A percentile compares a stretch with the other conserved stretches of the same genome.
Evolutionary conservation across 2,888 invertebrate species (phyloP).

Genomic region (Ophraella communa): DNA sequence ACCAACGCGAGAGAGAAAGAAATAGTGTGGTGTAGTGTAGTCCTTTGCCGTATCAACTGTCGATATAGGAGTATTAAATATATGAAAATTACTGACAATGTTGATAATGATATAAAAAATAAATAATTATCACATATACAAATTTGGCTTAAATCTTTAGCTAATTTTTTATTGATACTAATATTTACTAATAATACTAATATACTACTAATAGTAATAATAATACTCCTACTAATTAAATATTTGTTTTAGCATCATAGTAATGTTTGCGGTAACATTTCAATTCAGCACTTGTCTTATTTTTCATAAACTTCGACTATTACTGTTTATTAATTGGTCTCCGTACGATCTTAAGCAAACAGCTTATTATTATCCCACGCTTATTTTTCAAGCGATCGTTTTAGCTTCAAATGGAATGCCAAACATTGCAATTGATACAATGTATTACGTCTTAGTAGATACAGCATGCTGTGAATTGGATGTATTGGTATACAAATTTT

Average conservation of each 20-base stretch:
- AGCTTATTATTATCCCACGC: neutral
- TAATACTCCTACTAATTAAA: no score
- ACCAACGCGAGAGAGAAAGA: no score
- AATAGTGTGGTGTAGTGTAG: no score
- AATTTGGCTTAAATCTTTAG: no score
- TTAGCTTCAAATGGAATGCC: neutral
- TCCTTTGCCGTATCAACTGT: no score
- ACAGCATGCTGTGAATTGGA: conserved; percentile 10
- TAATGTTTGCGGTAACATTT: neutral
- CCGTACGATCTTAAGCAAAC: neutral
- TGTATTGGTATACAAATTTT: neutral
- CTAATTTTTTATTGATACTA: no score
- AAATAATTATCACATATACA: no score
- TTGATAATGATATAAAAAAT: no score
- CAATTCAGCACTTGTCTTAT: neutral
- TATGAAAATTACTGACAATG: no score
- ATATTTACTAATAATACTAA: no score
- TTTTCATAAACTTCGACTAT: neutral
- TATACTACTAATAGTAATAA: no score
- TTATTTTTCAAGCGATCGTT: neutral
- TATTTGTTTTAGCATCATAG: neutral
- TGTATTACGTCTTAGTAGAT: conserved; percentile 2
- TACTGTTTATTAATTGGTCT: neutral
- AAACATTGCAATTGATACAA: neutral
- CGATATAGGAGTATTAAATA: no score